phyloP scores from a whole-genome alignment of 2,888 invertebrate genomes.

The Apeira syringaria region DNA sequence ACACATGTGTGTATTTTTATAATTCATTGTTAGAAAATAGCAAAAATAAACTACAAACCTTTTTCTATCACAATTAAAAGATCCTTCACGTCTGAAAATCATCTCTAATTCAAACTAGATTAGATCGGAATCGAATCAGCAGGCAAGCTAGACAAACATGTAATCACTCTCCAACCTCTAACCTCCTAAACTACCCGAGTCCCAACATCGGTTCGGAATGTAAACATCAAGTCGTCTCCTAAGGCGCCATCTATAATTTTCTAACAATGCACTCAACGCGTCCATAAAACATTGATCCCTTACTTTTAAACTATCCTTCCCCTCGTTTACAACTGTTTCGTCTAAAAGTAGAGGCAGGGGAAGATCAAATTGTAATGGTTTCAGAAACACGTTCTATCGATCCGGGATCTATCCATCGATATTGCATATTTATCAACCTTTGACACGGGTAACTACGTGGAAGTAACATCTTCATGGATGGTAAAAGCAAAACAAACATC shows the following conservation, averaged over 20 bases:
- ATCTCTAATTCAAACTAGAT: constrained; percentile 26
- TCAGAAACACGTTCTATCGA: constrained; percentile 71
- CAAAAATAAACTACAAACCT: too few species aligned
- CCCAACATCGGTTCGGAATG: constrained; percentile 73
- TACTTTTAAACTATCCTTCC: constrained; percentile 18
- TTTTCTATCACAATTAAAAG: constrained; percentile 13
- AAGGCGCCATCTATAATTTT: constrained; percentile 83
- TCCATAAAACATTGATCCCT: constrained; percentile 52
- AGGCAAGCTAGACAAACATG: constrained; percentile 66
- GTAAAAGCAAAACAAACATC: constrained; percentile 72
- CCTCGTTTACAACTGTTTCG: constrained; percentile 6
- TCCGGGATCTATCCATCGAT: constrained; percentile 71
- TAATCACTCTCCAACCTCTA: constrained; percentile 74
- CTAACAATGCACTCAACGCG: constrained; percentile 70
- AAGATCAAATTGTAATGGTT: constrained; percentile 45
- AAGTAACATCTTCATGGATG: constrained; percentile 77
- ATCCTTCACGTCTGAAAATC: constrained; percentile 10
- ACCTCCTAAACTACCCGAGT: constrained; percentile 72
- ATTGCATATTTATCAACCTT: constrained; percentile 84
- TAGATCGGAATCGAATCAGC: constrained; percentile 62
- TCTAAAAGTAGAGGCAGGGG: constrained; percentile 17
- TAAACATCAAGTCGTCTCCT: constrained; percentile 78
- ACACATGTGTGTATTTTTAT: too few species aligned
- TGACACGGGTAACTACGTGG: constrained; percentile 79
- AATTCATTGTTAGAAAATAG: too few species aligned